Evolutionary conservation across 2,113 vertebrate genomes (phyloP), one percentile per base, ranked within the genome.

Genomic region (Alethe diademata): DNA sequence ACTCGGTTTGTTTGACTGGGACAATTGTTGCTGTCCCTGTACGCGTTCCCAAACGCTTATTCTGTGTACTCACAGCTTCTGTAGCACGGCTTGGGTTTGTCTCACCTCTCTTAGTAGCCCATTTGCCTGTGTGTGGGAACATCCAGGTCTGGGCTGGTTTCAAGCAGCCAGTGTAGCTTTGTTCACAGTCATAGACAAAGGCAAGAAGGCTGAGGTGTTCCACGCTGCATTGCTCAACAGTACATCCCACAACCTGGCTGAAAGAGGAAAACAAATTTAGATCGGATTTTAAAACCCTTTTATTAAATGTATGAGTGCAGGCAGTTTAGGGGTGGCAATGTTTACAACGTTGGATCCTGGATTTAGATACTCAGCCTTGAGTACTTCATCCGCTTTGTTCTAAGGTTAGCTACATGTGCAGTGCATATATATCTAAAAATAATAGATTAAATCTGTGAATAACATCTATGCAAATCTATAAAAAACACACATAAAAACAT

Each of bases 121-220:
- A 2, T 78, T 88, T 53, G 80, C 78, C 91, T 58, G 62, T 2
- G 42, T 22, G 33, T 22, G 56, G 33, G 36, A 82, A 2, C 66
- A 13, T 24, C 42, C 9, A 11, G 31, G n/a, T 23, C 22, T 2
- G 66, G 31, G 19, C 23, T n/a, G 36, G 12, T 45, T 53, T 92
- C 31, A 9, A 29, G 25, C 6, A 35, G 22, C n/a, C 20, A 0
- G 0, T 6, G 17, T 15, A 8, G 48, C 53, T 84, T 31, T 20
- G 14, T 11, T 33, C 14, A 0, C 67, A 14, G 26, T 29, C 14
- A 0, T 64, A 16, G 26, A 4, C 65, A n/a, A 73, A 84, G 48
- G 28, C 36, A 22, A 17, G 16, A 60, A 10, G 29, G 45, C 48
- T 28, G 56, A 36, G 3, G 2, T 0, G 0, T 75, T 79, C 51